Evolutionary conservation across 2,888 invertebrate species (phyloP).

Genomic region (Heliconius charithonia): DNA sequence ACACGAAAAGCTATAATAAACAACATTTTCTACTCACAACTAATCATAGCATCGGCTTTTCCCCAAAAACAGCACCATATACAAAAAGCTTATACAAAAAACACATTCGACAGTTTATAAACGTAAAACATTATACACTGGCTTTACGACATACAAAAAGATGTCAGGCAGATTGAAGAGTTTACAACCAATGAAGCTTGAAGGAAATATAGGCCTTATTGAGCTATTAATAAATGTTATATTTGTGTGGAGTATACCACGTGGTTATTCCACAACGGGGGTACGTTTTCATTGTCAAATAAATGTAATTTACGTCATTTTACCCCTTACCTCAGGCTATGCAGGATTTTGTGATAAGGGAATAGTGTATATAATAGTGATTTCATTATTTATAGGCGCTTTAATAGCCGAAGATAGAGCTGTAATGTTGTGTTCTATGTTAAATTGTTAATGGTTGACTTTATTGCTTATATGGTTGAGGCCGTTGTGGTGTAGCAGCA

Average conservation of each 20-base stretch:
- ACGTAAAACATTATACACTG: conserved; percentile 41
- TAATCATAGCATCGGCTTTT: background rate
- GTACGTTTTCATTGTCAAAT: conserved; percentile 49
- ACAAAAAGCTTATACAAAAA: conserved; percentile 14
- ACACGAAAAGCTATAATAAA: background rate
- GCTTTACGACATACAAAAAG: conserved; percentile 43
- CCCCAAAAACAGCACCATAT: background rate
- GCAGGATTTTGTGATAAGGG: conserved; percentile 47
- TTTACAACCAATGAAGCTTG: conserved; percentile 38
- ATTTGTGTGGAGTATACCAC: conserved; percentile 28
- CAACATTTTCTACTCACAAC: background rate
- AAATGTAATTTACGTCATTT: conserved; percentile 50
- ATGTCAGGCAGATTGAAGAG: conserved; percentile 47
- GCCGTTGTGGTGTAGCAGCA: background rate
- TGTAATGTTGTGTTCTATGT: conserved; percentile 28
- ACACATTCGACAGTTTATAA: conserved; percentile 41
- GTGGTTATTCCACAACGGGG: conserved; percentile 33
- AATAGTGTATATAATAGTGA: conserved; percentile 33
- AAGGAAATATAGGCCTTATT: conserved; percentile 36
- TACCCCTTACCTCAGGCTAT: conserved; percentile 46
- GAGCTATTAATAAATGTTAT: conserved; percentile 27
- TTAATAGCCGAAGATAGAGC: conserved; percentile 40
- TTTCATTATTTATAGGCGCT: conserved; percentile 46
- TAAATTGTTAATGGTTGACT: conserved; percentile 10
- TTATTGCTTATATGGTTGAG: background rate